Evolutionary conservation across 2,888 invertebrate genomes (phyloP), one percentile per base, ranked within the genome.

Genomic region (Lepidochitona cinerea): DNA sequence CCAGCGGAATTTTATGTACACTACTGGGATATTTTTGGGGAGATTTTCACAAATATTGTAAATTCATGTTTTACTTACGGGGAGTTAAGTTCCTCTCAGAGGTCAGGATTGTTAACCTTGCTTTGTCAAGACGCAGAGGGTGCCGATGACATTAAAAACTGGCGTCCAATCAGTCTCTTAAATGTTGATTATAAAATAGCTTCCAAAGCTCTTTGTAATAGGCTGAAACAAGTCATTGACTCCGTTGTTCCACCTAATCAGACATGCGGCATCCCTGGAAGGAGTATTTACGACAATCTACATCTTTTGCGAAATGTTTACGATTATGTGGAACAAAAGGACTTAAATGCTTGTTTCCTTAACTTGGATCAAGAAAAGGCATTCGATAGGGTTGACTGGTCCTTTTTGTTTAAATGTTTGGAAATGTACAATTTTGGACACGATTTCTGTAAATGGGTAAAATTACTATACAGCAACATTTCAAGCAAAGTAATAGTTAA

Each of bases 131-230:
- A 59, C 59, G 29, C 26, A 1, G 26, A 59, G 12, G 29, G 29
- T 59, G 5, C 59, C 18, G 59, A 59, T 64, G 64, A n/a, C n/a
- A n/a, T n/a, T n/a, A 64, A 64, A 9, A 64, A 9, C 26, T 64
- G 33, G 26, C n/a, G 64, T 29, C 64, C 64, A 18, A 64, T 64
- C 14, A 32, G 5, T 26, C 64, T 9, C 18, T 32, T 33, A 18
- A 33, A 33, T 32, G 64, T 64, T 23, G 64, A 64, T 64, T 64
- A 64, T 9, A 64, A 64, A 64, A 64, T 64, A 32, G 33, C 29
- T 18, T 64, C 64, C 33, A 64, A 33, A 26, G 64, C 64, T 9
- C 29, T 64, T 18, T 64, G 26, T 33, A 26, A 5, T 1, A 1
- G 29, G 14, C n/a, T 64, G n/a, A 64, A 64, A 33, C 1, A 18